Evolutionary conservation across 2,113 vertebrate genomes (phyloP), one percentile per base, ranked within the genome.

Genomic region (Cheirogaleus medius): DNA sequence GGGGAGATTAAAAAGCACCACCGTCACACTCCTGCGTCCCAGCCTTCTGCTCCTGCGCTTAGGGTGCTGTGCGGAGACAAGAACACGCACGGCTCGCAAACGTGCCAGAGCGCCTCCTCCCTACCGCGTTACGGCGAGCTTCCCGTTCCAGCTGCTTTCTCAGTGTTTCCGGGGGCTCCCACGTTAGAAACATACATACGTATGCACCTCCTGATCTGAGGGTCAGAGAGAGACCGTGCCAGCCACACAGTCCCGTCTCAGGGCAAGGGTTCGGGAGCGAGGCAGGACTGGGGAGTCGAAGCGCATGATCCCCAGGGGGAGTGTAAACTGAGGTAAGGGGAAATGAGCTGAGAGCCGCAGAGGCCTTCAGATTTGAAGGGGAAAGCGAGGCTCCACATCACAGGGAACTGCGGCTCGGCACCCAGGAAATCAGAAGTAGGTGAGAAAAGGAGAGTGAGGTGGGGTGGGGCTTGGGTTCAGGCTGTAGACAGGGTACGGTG

Each of bases 31-130:
- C 13, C 15, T 44, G 27, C 10, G 1, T 49, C n/a, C 32, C 34
- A 42, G 18, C 2, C 21, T 39, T 44, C 88, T 34, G 76, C 25
- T 15, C 25, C n/a, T 68, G 29, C 21, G 25, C 21, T 15, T 27
- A 29, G 4, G 18, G 60, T 44, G 49, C 17, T 14, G 0, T 2
- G 0, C 1, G 10, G 34, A 44, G 82, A 54, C 6, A 25, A 66
- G 58, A 34, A 44, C 5, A 29, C 21, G 14, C 25, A 15, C 7
- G 1, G 2, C 34, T 29, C 13, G 15, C 37, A 37, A 18, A 32
- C 9, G 29, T 9, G 44, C 80, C 29, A 0, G 23, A 15, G 25
- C 8, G 18, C 34, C 34, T 86, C 73, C 27, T 80, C n/a, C 49
- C 60, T 3, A 8, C 85, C 18, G 15, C 12, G 4, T 5, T 8